Conservation (phyloP, 2,113 vertebrate species). For the Malurus cyaneus region DNA sequence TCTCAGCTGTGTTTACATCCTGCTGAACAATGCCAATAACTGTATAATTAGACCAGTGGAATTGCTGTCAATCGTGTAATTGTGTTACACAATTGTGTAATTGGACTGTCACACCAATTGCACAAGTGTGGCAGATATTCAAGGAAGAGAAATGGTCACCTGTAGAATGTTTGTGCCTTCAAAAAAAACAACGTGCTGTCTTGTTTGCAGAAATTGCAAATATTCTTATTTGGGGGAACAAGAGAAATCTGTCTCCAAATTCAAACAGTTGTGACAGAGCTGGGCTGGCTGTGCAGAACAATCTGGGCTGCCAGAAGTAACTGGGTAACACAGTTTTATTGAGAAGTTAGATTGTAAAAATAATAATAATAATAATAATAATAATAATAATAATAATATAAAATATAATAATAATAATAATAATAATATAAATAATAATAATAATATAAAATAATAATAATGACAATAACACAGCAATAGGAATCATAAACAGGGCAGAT, state of each 20-base stretch:
- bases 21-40: background rate
- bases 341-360: background rate
- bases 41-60: background rate
- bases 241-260: background rate
- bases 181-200: background rate
- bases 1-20: conserved; percentile 19
- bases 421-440: no score
- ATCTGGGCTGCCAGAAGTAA: background rate
- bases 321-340: background rate
- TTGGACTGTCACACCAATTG: background rate
- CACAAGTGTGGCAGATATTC: background rate
- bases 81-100: no score
- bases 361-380: no score
- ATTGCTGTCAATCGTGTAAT: background rate
- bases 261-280: background rate
- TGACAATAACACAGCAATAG: background rate
- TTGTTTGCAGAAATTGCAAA: background rate
- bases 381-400: no score
- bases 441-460: no score
- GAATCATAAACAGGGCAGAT: background rate
- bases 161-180: background rate
- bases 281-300: background rate
- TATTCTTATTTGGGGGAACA: background rate
- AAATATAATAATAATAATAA: no score
- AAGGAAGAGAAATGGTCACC: background rate